Evolutionary conservation across 2,888 invertebrate species (phyloP).

Genomic region (Boloria euphrosyne): DNA sequence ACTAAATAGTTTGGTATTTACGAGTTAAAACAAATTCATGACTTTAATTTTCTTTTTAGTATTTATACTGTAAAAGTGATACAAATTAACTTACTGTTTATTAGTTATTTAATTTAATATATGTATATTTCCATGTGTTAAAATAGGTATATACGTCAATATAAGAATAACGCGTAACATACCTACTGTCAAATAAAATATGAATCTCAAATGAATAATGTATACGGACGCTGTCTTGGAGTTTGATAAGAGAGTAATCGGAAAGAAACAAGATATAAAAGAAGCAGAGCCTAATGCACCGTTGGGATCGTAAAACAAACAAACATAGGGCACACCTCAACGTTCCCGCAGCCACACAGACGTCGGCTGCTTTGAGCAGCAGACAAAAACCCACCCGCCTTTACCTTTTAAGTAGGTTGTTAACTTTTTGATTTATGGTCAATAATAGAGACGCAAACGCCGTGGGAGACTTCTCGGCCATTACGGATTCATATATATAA

Average conservation of each 20-base stretch:
- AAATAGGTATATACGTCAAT: neutral
- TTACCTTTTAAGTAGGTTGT: conserved; percentile 82
- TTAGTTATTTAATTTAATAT: neutral
- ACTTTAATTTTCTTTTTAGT: neutral
- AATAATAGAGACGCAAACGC: conserved; percentile 81
- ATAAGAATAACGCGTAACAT: neutral
- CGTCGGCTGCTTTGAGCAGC: conserved; percentile 76
- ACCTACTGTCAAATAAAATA: neutral
- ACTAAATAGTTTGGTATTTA: conserved; percentile 26
- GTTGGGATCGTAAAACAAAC: conserved; percentile 81
- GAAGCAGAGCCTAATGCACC: conserved; percentile 75
- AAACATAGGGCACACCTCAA: conserved; percentile 68
- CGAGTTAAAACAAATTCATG: conserved; percentile 8
- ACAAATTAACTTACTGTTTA: neutral
- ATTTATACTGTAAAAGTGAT: neutral
- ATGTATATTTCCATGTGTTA: neutral
- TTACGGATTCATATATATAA: conserved; percentile 69
- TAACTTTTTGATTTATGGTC: conserved; percentile 82
- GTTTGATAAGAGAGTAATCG: conserved; percentile 72
- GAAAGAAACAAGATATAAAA: conserved; percentile 72
- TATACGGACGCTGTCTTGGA: conserved; percentile 38
- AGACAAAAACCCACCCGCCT: conserved; percentile 77
- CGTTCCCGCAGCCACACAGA: conserved; percentile 62
- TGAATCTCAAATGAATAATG: conserved; percentile 1
- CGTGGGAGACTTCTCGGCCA: conserved; percentile 78